phyloP scores from a whole-genome alignment of 2,888 invertebrate species.

The Macaria notata region DNA sequence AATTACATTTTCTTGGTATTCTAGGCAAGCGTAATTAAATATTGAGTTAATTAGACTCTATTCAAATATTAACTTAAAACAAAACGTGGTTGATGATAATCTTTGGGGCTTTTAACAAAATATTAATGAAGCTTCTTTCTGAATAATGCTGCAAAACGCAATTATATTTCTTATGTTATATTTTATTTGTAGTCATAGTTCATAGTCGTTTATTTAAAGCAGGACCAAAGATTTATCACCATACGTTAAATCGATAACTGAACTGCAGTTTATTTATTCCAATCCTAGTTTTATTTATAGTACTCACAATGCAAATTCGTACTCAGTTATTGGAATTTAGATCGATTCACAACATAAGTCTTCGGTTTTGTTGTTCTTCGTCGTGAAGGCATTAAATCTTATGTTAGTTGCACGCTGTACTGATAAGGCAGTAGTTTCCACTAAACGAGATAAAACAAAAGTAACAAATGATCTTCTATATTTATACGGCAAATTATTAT shows the following conservation, averaged over 20 bases:
- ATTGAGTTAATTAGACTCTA: background rate
- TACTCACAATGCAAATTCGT: constrained; percentile 66
- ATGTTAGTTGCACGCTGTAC: constrained; percentile 26
- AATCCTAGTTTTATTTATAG: constrained; percentile 52
- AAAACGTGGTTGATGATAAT: too few species aligned
- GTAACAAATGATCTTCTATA: too few species aligned
- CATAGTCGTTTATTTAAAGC: background rate
- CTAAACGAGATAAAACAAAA: too few species aligned
- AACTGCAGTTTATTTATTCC: constrained; percentile 62
- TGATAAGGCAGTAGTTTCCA: background rate
- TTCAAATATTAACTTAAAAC: background rate
- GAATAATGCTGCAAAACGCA: too few species aligned
- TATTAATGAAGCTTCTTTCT: too few species aligned
- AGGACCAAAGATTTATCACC: constrained; percentile 58
- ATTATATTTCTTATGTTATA: too few species aligned
- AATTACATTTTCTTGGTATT: background rate
- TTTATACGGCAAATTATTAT: too few species aligned
- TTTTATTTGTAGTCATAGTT: too few species aligned
- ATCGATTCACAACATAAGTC: constrained; percentile 50
- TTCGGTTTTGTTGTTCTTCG: constrained; percentile 53
- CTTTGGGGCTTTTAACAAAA: too few species aligned
- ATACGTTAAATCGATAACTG: constrained; percentile 54
- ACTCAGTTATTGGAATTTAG: constrained; percentile 54
- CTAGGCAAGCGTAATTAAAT: too few species aligned
- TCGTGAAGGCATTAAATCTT: constrained; percentile 65